A percentile compares a stretch with the other conserved stretches of the same genome.
Conservation (phyloP, 1,140 invertebrate genomes). For the Tetramorium simillimum region DNA sequence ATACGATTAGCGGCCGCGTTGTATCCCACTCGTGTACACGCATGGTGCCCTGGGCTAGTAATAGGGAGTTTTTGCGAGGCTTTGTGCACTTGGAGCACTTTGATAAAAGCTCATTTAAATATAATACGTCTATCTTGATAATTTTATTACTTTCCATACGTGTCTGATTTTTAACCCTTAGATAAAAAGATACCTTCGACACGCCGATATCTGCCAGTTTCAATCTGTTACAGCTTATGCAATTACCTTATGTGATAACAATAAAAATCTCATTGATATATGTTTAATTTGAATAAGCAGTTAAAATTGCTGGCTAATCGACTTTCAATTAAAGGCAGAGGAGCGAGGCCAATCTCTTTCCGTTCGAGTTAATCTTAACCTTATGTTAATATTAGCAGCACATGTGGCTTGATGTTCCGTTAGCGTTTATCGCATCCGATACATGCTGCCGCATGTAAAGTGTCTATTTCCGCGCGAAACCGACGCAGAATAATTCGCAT, state of each 20-base stretch:
- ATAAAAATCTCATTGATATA: background rate
- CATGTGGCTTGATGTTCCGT: background rate
- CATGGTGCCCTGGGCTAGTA: background rate
- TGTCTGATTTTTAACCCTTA: background rate
- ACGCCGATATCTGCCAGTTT: background rate
- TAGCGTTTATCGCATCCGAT: constrained; percentile 9
- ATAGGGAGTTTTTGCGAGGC: background rate
- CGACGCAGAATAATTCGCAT: constrained; percentile 21
- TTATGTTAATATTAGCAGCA: constrained; percentile 25
- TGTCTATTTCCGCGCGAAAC: constrained; percentile 24
- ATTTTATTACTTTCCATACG: constrained; percentile 10
- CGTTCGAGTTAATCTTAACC: background rate
- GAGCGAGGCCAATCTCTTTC: background rate
- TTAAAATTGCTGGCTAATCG: background rate
- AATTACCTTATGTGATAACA: background rate
- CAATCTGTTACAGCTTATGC: background rate
- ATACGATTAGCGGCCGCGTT: constrained; percentile 66
- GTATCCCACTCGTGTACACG: background rate
- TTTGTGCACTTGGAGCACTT: background rate
- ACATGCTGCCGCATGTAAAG: constrained; percentile 12
- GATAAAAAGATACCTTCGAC: background rate
- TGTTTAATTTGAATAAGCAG: background rate
- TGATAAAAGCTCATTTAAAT: background rate
- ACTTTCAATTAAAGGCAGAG: background rate
- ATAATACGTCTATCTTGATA: background rate